Evolutionary conservation across 35 echinoderm and acorn worm genomes (phyloP).

Genomic region (Anneissia japonica): DNA sequence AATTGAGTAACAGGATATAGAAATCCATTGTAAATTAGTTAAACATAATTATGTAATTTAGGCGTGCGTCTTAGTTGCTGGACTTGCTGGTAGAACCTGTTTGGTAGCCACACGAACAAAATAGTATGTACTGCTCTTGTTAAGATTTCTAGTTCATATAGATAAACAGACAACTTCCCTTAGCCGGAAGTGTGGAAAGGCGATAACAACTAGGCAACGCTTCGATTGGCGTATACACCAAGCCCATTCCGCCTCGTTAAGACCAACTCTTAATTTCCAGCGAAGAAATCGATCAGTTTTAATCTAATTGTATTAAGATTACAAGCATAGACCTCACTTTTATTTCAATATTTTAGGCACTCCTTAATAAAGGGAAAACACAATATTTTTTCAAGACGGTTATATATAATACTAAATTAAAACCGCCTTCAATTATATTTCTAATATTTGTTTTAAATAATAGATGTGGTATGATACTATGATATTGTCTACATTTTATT

Average conservation of each 20-base stretch:
- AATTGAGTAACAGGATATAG: background rate
- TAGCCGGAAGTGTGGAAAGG: background rate
- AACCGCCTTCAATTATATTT: too few relatives aligned
- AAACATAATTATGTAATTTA: background rate
- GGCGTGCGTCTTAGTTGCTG: background rate
- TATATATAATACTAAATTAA: too few relatives aligned
- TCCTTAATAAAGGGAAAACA: too few relatives aligned
- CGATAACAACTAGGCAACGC: background rate
- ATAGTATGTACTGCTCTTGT: too few relatives aligned
- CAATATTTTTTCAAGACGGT: too few relatives aligned
- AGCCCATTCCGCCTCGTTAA: background rate
- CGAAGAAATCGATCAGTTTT: background rate
- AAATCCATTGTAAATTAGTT: background rate
- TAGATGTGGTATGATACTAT: too few relatives aligned
- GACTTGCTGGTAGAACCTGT: background rate
- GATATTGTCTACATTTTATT: too few relatives aligned
- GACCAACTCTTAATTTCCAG: background rate
- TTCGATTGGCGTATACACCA: background rate
- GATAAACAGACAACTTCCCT: background rate
- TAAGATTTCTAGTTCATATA: background rate
- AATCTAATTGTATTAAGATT: background rate
- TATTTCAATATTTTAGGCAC: too few relatives aligned
- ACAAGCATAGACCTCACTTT: too few relatives aligned
- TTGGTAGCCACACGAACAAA: background rate
- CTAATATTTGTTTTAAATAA: too few relatives aligned